Conservation (phyloP, 2,113 vertebrate species). For the Candoia aspera region DNA sequence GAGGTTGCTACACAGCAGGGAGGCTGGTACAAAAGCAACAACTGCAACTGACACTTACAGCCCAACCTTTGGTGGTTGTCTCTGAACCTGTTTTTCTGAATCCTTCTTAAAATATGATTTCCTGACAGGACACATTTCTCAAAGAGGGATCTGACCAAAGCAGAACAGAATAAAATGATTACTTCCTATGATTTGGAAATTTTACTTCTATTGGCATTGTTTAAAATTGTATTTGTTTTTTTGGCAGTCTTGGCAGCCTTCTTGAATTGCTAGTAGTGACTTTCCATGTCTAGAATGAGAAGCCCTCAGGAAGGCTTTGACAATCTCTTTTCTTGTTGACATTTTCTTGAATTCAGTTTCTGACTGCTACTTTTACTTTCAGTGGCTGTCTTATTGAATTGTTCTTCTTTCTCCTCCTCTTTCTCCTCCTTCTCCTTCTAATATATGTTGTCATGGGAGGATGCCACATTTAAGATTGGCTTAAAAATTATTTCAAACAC, state of each 20-base stretch:
- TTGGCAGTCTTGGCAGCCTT: neutral
- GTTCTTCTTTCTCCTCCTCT: neutral
- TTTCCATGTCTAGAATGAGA: neutral
- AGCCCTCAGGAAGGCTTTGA: neutral
- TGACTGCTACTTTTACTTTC: neutral
- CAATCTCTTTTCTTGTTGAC: neutral
- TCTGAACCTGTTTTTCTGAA: no score
- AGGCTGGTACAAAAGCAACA: no score
- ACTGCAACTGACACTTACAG: no score
- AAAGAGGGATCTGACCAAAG: no score
- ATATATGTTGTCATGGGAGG: neutral
- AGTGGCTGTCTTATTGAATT: neutral
- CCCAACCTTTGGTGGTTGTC: no score
- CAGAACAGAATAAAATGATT: no score
- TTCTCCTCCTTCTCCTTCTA: neutral
- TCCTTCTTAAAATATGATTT: no score
- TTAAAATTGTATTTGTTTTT: no score
- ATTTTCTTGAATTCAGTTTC: neutral
- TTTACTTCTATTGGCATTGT: no score
- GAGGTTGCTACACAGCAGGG: no score
- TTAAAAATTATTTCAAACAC: neutral
- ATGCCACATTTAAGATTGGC: neutral
- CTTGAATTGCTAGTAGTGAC: neutral
- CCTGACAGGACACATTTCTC: no score
- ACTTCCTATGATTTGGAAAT: no score